phyloP scores from a whole-genome alignment of 2,797 vertebrate species.

The Melanotaenia trifasciata region DNA sequence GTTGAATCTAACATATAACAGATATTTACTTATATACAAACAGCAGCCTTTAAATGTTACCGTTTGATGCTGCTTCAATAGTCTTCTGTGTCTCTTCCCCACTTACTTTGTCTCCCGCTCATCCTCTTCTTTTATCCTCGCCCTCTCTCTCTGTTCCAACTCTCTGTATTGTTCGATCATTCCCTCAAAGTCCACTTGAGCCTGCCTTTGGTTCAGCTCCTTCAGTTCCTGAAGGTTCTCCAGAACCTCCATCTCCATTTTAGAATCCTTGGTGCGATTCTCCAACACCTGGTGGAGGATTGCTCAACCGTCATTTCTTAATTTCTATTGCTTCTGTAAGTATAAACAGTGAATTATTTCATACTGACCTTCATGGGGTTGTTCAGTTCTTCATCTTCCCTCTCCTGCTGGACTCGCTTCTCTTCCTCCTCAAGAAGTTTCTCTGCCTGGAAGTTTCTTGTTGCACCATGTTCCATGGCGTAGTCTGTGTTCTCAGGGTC shows the following conservation, averaged over 20 bases:
- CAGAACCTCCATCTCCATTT: slow-evolving; percentile 97
- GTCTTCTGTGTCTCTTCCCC: neutral
- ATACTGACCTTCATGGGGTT: slow-evolving; percentile 95
- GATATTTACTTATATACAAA: neutral
- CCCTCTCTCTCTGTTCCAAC: slow-evolving; percentile 83
- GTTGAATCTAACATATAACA: neutral
- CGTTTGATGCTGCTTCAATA: neutral
- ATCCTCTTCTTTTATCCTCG: slow-evolving; percentile 89
- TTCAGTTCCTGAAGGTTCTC: slow-evolving; percentile 98
- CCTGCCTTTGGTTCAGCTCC: slow-evolving; percentile 97
- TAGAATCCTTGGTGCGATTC: slow-evolving; percentile 96
- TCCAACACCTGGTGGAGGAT: slow-evolving; percentile 88
- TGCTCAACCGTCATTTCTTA: neutral
- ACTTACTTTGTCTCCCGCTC: slow-evolving; percentile 91
- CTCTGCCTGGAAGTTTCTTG: slow-evolving; percentile 96
- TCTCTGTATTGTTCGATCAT: slow-evolving; percentile 92
- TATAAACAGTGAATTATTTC: neutral
- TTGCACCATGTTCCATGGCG: slow-evolving; percentile 95
- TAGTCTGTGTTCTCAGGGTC: slow-evolving; percentile 98
- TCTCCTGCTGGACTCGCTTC: slow-evolving; percentile 89
- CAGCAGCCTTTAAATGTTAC: neutral
- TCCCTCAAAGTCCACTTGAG: slow-evolving; percentile 93
- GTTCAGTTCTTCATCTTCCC: slow-evolving; percentile 96
- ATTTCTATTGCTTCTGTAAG: neutral
- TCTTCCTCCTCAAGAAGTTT: slow-evolving; percentile 96